Conservation (phyloP, 2,797 vertebrate genomes). For the Falco novaeseelandiae region DNA sequence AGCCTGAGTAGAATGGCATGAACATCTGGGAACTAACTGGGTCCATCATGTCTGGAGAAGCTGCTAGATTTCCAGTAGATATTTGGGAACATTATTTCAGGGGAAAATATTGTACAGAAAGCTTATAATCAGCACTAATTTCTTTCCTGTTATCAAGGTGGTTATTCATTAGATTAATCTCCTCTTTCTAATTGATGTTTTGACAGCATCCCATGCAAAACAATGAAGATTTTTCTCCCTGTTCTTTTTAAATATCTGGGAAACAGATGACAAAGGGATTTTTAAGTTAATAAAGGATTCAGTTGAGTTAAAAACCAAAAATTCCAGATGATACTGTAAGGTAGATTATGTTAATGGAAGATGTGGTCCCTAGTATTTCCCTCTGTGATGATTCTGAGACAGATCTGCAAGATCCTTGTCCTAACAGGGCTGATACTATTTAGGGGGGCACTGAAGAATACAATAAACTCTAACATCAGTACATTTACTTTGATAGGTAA, state of each 20-base stretch:
- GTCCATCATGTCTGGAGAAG: background rate
- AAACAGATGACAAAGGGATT: slow-evolving; percentile 42
- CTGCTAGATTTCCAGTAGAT: background rate
- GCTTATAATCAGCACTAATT: slow-evolving; percentile 47
- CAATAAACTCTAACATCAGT: background rate
- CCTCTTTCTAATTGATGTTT: slow-evolving; percentile 66
- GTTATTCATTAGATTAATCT: slow-evolving; percentile 50
- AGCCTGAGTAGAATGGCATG: background rate
- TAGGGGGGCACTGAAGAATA: background rate
- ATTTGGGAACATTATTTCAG: background rate
- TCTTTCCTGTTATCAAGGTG: slow-evolving; percentile 51
- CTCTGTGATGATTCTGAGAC: slow-evolving; percentile 63
- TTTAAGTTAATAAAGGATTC: slow-evolving; percentile 75
- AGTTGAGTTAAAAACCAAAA: background rate
- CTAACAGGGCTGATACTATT: background rate
- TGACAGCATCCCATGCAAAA: slow-evolving; percentile 52
- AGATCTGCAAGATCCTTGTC: slow-evolving; percentile 46
- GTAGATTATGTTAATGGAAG: slow-evolving; percentile 44
- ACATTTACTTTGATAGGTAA: background rate
- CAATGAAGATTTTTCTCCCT: slow-evolving; percentile 53
- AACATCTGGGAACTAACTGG: background rate
- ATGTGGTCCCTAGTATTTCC: slow-evolving; percentile 63
- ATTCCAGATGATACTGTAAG: slow-evolving; percentile 45
- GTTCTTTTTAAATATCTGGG: slow-evolving; percentile 55
- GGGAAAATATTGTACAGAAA: background rate